Conservation (phyloP, 2,888 invertebrate species). For the Parnassius mnemosyne region DNA sequence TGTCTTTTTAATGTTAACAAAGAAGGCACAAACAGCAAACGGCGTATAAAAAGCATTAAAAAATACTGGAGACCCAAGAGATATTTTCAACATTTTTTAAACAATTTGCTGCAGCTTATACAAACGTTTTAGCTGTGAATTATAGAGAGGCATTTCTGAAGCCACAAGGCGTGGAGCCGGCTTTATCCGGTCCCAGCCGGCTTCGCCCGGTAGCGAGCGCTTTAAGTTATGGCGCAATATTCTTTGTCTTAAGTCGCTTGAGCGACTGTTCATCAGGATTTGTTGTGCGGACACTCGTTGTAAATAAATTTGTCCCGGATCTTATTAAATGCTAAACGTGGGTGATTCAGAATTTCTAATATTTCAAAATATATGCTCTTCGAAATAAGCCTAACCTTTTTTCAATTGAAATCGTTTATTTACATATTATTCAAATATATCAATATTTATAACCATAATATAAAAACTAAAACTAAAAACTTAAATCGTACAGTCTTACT, state of each 20-base stretch:
- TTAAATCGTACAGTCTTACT: no score
- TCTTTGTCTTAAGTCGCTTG: slow-evolving; percentile 28
- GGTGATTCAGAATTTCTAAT: no score
- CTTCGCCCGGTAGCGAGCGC: slow-evolving; percentile 11
- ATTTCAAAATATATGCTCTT: no score
- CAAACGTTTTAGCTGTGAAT: slow-evolving; percentile 23
- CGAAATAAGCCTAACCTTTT: no score
- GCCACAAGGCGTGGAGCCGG: slow-evolving; percentile 28
- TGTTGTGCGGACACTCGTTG: slow-evolving; percentile 19
- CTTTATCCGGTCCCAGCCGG: slow-evolving; percentile 29
- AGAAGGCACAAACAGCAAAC: neutral
- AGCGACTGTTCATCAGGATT: slow-evolving; percentile 20
- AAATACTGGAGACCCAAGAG: neutral
- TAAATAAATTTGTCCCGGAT: slow-evolving; percentile 13
- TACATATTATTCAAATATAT: no score
- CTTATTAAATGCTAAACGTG: neutral
- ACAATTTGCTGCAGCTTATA: slow-evolving; percentile 23
- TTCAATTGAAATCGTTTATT: no score
- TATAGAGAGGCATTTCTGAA: slow-evolving; percentile 22
- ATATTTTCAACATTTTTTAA: slow-evolving; percentile 16
- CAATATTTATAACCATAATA: no score
- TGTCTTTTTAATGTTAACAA: neutral
- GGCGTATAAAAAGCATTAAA: neutral
- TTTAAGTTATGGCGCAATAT: slow-evolving; percentile 32
- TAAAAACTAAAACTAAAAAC: no score